A percentile compares a stretch with the other conserved stretches of the same genome.
phyloP scores from a whole-genome alignment of 2,888 invertebrate species.

The Parapristionchus giblindavisi region DNA sequence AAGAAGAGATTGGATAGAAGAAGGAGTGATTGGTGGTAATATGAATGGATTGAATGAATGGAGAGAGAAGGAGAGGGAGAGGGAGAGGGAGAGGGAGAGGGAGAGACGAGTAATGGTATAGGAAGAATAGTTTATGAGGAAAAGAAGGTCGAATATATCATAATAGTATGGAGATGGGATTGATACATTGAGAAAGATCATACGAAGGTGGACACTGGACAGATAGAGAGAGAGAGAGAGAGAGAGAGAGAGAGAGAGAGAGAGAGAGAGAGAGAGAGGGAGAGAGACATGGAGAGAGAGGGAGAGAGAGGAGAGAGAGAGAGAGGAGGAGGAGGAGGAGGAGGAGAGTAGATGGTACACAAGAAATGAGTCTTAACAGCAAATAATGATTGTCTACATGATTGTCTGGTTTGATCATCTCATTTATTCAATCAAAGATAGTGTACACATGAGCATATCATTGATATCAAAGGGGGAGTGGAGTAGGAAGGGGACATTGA shows the following conservation, averaged over 20 bases:
- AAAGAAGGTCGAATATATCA: background rate
- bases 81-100: background rate
- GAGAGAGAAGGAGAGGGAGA: background rate
- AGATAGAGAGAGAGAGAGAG: too few species aligned
- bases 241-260: too few species aligned
- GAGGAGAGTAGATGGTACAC: background rate
- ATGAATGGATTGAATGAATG: background rate
- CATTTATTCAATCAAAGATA: background rate
- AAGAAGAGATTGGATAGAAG: background rate
- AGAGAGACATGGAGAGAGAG: background rate
- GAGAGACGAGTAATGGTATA: background rate
- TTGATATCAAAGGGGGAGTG: background rate
- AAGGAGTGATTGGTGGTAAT: background rate
- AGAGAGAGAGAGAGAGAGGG: too few species aligned
- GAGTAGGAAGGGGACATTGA: background rate
- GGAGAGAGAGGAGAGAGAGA: constrained; percentile 3
- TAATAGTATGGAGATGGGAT: background rate
- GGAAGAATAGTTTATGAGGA: background rate
- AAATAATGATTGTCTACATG: too few species aligned
- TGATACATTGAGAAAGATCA: background rate
- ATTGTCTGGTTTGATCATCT: background rate
- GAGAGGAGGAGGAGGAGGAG: background rate
- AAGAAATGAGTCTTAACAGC: too few species aligned
- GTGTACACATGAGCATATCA: background rate
- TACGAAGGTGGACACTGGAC: too few species aligned